A percentile compares a stretch with the other conserved stretches of the same genome.
Conservation (phyloP, 1,140 invertebrate species). For the Cyclina sinensis region DNA sequence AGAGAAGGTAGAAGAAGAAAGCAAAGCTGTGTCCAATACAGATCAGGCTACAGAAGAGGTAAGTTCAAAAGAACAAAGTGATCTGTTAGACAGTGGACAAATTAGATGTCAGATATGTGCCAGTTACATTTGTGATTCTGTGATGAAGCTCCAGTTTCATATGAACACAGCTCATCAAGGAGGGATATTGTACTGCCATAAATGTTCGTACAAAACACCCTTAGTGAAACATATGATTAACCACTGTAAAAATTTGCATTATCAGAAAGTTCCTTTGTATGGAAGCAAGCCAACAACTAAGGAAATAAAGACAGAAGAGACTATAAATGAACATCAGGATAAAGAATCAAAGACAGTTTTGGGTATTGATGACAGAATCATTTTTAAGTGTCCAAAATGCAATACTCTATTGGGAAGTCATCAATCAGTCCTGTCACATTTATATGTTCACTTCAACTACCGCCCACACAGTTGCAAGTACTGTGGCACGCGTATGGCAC, state of each 20-base stretch:
- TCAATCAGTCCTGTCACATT: conserved; percentile 2
- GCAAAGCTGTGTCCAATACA: background rate
- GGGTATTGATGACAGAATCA: background rate
- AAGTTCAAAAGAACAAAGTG: background rate
- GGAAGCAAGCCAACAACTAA: background rate
- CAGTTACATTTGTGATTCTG: background rate
- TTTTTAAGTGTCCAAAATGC: conserved; percentile 49
- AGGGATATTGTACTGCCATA: conserved; percentile 8
- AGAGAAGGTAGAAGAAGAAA: background rate
- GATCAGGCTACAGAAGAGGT: background rate
- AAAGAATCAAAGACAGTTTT: background rate
- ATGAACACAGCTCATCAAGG: conserved; percentile 58
- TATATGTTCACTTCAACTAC: conserved; percentile 59
- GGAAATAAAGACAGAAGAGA: background rate
- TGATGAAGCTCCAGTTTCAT: conserved; percentile 58
- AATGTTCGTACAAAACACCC: conserved; percentile 53
- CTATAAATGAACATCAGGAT: background rate
- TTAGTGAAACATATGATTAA: conserved; percentile 61
- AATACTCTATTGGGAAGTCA: background rate
- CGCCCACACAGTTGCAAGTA: conserved; percentile 51
- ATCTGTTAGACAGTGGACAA: background rate
- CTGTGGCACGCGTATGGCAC: background rate
- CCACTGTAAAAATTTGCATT: conserved; percentile 58
- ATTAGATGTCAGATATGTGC: conserved; percentile 38
- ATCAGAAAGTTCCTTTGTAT: conserved; percentile 32